Evolutionary conservation across 1,140 invertebrate species (phyloP).

Genomic region (Steinernema feltiae): DNA sequence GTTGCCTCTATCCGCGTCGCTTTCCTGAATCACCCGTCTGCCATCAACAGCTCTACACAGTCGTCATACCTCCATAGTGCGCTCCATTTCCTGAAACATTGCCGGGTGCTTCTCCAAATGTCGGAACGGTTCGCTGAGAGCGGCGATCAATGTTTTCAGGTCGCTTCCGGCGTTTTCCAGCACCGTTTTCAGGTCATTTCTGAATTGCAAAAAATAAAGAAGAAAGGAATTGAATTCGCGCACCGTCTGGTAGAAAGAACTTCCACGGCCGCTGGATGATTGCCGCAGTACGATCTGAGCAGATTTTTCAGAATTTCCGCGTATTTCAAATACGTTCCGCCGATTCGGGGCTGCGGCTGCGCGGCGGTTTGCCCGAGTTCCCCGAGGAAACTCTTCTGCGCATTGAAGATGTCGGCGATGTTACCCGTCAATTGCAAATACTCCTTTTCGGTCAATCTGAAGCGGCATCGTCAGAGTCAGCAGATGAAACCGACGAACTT

Average conservation of each 20-base stretch:
- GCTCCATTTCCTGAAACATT: slow-evolving; percentile 80
- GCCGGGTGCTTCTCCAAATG: slow-evolving; percentile 84
- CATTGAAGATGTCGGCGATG: slow-evolving; percentile 18
- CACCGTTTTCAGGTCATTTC: slow-evolving; percentile 62
- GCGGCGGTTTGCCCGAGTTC: slow-evolving; percentile 62
- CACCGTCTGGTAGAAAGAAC: slow-evolving; percentile 83
- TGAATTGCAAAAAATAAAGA: slow-evolving; percentile 63
- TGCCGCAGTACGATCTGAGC: slow-evolving; percentile 78
- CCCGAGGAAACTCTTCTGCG: slow-evolving; percentile 7
- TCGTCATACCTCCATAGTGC: slow-evolving; percentile 71
- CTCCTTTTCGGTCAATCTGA: slow-evolving; percentile 15
- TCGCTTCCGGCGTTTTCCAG: slow-evolving; percentile 75
- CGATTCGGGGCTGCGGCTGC: slow-evolving; percentile 74
- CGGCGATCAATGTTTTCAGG: slow-evolving; percentile 79
- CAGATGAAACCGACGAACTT: slow-evolving; percentile 40
- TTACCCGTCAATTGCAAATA: slow-evolving; percentile 18
- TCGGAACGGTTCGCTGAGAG: slow-evolving; percentile 85
- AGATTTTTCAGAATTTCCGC: slow-evolving; percentile 78
- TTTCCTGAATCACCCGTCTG: slow-evolving; percentile 65
- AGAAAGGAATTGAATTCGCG: slow-evolving; percentile 29
- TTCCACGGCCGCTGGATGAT: slow-evolving; percentile 84
- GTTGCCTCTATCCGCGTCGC: slow-evolving; percentile 87
- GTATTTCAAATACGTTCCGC: slow-evolving; percentile 78
- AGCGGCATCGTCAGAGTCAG: slow-evolving; percentile 16
- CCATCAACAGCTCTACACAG: slow-evolving; percentile 23